A percentile compares a stretch with the other conserved stretches of the same genome.
Evolutionary conservation across 2,888 invertebrate genomes (phyloP).

Genomic region (Ariolimax columbianus): DNA sequence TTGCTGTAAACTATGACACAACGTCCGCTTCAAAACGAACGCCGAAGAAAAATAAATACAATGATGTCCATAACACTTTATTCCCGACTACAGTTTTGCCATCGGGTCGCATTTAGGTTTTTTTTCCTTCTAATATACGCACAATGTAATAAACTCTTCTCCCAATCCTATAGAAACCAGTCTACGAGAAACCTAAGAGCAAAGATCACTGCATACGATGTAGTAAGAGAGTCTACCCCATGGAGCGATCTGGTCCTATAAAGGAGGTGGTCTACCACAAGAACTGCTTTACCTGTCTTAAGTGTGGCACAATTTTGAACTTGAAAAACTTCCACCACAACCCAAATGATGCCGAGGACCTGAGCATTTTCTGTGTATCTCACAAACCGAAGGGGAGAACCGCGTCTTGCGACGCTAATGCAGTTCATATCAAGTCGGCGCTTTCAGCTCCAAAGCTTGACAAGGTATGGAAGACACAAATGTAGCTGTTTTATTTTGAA

Average conservation of each 20-base stretch:
- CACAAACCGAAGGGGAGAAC: slow-evolving; percentile 63
- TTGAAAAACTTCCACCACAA: slow-evolving; percentile 68
- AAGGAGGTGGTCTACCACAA: slow-evolving; percentile 68
- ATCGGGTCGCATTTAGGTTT: too few species aligned
- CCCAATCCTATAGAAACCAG: background rate
- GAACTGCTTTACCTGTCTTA: slow-evolving; percentile 66
- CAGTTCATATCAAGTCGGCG: slow-evolving; percentile 64
- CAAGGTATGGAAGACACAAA: background rate
- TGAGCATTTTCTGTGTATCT: slow-evolving; percentile 65
- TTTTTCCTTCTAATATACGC: background rate
- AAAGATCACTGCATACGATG: slow-evolving; percentile 64
- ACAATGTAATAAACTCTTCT: background rate
- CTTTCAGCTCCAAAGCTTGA: slow-evolving; percentile 61
- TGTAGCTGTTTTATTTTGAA: too few species aligned
- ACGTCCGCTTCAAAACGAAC: too few species aligned
- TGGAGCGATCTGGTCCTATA: slow-evolving; percentile 68
- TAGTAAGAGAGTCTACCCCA: slow-evolving; percentile 67
- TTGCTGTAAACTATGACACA: too few species aligned
- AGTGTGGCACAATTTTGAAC: slow-evolving; percentile 62
- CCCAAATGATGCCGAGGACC: slow-evolving; percentile 63
- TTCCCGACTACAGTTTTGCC: too few species aligned
- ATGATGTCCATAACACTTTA: too few species aligned
- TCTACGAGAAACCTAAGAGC: slow-evolving; percentile 41
- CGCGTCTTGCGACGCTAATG: slow-evolving; percentile 59
- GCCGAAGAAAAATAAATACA: too few species aligned